Evolutionary conservation across 2,888 invertebrate species (phyloP), one percentile per base, ranked within the genome.

Genomic region (Aphidius colemani): DNA sequence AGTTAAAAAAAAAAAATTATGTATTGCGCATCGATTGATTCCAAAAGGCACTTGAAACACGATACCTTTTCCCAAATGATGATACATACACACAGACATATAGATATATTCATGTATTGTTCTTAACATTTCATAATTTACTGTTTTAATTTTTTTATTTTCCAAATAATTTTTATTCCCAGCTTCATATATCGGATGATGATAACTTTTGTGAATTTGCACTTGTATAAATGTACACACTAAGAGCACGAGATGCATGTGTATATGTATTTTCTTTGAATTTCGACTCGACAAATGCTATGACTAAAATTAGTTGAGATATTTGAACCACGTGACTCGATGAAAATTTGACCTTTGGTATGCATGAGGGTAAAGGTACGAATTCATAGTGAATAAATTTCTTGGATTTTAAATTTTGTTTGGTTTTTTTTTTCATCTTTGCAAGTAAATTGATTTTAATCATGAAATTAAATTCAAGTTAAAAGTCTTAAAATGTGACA

Each of bases 21-120:
- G 40, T 49, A 56, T 48, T 43, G 45, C 59, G 64, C 59, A 59
- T 59, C 50, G 59, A 59, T 64, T 63, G 63, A 59, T 64, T 56
- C 49, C 56, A 49, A n/a, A 59, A 64, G 59, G 43, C 13, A 46
- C 53, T 61, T 45, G 44, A 53, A 30, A 53, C 11, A 45, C 49
- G 13, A 30, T 30, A 30, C 30, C 30, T 30, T 30, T 30, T 30
- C 5, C 30, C 30, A 30, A 30, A 30, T 30, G 30, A 30, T 30
- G 30, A 30, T 30, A 30, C 49, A 49, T 13, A 3, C 13, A n/a
- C 53, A 30, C 49, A 49, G 13, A 3, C 13, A n/a, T 46, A 7
- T 30, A 50, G 41, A 48, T 9, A 10, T 55, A 9, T 6, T 44
- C 44, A 13, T 59, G 53, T 64, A 64, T 64, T 59, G 56, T 64